These are phyloP conservation scores for Gari tellinella DNA, from an alignment of 2,888 invertebrate species.

Conservation along the genomic window DNA sequence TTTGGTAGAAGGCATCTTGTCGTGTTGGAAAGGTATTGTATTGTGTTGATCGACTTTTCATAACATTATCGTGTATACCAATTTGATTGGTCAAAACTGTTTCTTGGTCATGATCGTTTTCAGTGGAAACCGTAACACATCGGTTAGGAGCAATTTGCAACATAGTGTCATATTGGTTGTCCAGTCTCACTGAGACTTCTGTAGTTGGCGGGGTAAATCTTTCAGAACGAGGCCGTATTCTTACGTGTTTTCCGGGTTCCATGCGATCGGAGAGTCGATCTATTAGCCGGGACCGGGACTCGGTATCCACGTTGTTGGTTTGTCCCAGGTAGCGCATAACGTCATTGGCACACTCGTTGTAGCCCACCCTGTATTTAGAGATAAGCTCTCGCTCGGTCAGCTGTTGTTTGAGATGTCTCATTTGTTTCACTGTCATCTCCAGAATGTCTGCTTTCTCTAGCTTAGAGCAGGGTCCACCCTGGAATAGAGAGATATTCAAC, in stretches of 20 bases:
- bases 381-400: constrained; percentile 47
- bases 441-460: constrained; percentile 83
- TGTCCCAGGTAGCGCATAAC: constrained; percentile 75
- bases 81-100: no score
- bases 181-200: neutral
- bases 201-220: neutral
- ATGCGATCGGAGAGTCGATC: constrained; percentile 72
- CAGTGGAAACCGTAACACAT: no score
- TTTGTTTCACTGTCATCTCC: constrained; percentile 81
- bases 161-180: no score
- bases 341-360: constrained; percentile 78
- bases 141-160: no score
- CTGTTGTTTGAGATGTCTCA: constrained; percentile 57
- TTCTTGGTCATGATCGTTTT: no score
- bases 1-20: no score
- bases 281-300: constrained; percentile 70
- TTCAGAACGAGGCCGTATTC: neutral
- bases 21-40: no score
- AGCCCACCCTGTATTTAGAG: constrained; percentile 74
- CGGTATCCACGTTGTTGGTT: constrained; percentile 62
- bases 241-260: constrained; percentile 30
- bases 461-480: constrained; percentile 80
- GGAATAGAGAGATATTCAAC: constrained; percentile 32
- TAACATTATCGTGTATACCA: no score
- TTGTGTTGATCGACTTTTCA: no score